phyloP scores from a whole-genome alignment of 2,113 vertebrate genomes.

The Chaetura pelagica region DNA sequence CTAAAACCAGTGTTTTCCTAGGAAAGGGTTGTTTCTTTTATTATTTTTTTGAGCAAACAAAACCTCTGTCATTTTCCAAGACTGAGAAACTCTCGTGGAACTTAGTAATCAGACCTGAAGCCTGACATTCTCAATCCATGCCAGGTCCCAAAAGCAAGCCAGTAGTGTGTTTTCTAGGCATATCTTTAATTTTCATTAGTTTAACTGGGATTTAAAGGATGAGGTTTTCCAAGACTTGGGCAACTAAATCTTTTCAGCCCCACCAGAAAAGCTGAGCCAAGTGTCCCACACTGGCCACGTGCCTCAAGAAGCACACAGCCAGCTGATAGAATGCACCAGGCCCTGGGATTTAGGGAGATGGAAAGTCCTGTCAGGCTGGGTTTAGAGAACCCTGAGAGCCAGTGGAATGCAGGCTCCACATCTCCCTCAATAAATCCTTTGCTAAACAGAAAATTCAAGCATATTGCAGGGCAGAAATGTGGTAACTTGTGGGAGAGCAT shows the following conservation, averaged over 20 bases:
- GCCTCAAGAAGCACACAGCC: background rate
- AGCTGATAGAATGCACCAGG: background rate
- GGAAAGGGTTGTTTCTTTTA: background rate
- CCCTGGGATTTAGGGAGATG: background rate
- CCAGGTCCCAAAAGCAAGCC: background rate
- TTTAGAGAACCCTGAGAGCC: background rate
- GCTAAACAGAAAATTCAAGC: background rate
- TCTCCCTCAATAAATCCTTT: background rate
- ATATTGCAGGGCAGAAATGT: fast-evolving
- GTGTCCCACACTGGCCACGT: fast-evolving
- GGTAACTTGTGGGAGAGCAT: background rate
- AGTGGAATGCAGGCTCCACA: background rate
- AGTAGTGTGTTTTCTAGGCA: background rate
- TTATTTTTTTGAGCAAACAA: background rate
- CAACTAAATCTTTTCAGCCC: background rate
- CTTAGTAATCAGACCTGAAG: background rate
- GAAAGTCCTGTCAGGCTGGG: background rate
- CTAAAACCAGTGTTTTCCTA: background rate
- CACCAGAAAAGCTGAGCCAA: background rate
- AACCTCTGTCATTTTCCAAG: background rate
- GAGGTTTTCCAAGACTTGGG: background rate
- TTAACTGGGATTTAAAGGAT: background rate
- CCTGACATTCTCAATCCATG: background rate
- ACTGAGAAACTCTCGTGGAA: background rate
- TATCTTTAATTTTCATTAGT: background rate